Conservation (phyloP, 1,140 invertebrate genomes). For the Linepithema humile region DNA sequence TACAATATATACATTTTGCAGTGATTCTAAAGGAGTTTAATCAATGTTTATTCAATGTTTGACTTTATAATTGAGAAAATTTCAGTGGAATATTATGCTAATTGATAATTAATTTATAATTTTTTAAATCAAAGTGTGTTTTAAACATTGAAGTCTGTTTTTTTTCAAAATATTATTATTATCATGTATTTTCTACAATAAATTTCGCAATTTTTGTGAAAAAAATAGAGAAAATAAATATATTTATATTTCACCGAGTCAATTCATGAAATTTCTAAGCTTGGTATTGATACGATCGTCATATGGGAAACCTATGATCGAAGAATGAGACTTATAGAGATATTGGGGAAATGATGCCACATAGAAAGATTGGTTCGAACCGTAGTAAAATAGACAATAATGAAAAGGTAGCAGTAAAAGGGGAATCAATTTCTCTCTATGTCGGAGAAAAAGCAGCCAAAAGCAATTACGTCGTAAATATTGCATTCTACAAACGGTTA, state of each 20-base stretch:
- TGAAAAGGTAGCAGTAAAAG: background rate
- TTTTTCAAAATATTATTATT: background rate
- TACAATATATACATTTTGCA: too few relatives aligned
- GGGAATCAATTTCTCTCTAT: background rate
- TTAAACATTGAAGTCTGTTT: background rate
- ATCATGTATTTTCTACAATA: background rate
- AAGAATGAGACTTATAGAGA: background rate
- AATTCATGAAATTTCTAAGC: slow-evolving; percentile 32
- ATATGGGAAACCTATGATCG: background rate
- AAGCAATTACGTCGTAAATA: background rate
- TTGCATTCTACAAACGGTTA: background rate
- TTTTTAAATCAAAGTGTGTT: background rate
- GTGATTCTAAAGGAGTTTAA: background rate
- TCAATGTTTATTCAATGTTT: background rate
- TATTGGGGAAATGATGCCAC: background rate
- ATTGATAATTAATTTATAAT: background rate
- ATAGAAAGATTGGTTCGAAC: background rate
- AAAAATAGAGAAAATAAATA: slow-evolving; percentile 16
- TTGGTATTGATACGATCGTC: background rate
- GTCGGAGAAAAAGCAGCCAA: background rate
- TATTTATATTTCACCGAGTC: slow-evolving; percentile 13
- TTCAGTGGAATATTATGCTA: background rate
- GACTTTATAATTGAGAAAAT: background rate
- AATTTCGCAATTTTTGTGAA: background rate
- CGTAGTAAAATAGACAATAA: background rate